Conservation (phyloP, 2,888 invertebrate genomes). For the Drosophila silvestris region DNA sequence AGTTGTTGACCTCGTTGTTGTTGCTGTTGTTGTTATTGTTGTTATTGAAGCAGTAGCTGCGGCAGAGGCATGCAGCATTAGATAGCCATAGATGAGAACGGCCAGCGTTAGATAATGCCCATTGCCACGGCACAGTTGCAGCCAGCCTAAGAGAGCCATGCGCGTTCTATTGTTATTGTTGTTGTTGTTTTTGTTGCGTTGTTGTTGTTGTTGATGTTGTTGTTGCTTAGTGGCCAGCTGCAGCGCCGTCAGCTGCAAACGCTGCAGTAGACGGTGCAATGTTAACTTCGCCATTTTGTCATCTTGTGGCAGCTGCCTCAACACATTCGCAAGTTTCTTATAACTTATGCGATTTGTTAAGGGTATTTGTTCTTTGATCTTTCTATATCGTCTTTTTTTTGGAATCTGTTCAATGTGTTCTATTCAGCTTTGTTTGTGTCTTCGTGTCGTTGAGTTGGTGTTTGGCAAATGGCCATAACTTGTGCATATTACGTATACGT, state of each 20-base stretch:
- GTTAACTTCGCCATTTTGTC: conserved; percentile 78
- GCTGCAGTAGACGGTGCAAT: conserved; percentile 69
- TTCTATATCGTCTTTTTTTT: background rate
- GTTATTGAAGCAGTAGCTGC: conserved; percentile 42
- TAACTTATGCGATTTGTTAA: conserved; percentile 70
- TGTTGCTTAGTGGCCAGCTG: conserved; percentile 58
- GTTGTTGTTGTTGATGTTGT: conserved; percentile 24
- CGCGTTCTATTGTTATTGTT: conserved; percentile 47
- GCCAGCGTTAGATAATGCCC: conserved; percentile 72
- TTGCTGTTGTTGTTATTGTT: conserved; percentile 18
- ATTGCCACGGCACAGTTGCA: conserved; percentile 68
- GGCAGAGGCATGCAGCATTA: conserved; percentile 80
- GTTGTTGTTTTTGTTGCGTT: conserved; percentile 25
- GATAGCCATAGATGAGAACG: conserved; percentile 81
- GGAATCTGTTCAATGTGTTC: conserved; percentile 14
- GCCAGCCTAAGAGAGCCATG: conserved; percentile 60
- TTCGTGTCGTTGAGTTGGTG: conserved; percentile 11
- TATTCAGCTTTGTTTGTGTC: conserved; percentile 13
- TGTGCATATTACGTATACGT: conserved; percentile 58
- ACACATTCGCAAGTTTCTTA: conserved; percentile 51
- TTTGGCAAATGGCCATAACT: conserved; percentile 67
- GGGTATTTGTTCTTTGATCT: conserved; percentile 11
- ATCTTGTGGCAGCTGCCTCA: conserved; percentile 63
- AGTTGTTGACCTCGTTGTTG: conserved; percentile 32
- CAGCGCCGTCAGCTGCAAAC: conserved; percentile 69